Evolutionary conservation across 2,113 vertebrate species (phyloP).

Genomic region (Corythaeola cristata): DNA sequence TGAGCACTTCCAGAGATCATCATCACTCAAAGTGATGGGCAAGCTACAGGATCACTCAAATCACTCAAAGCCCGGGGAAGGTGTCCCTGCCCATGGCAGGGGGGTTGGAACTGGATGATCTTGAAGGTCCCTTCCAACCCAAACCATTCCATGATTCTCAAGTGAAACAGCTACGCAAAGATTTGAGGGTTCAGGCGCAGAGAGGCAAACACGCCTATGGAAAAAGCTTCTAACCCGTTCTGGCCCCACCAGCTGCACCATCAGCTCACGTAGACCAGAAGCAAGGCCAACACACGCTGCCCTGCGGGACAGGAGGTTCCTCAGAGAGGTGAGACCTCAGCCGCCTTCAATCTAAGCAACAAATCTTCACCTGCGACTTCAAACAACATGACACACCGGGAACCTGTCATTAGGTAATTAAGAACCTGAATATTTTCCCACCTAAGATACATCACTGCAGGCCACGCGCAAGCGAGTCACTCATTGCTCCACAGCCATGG

Average conservation of each 20-base stretch:
- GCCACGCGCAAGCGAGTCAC: not conserved
- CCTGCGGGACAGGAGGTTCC: not conserved
- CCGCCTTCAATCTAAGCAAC: not conserved
- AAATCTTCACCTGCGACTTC: not conserved
- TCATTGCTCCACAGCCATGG: not conserved
- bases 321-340: not conserved
- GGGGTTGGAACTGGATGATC: too few relatives aligned
- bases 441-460: not conserved
- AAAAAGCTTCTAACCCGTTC: not conserved
- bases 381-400: not conserved
- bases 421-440: not conserved
- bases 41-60: too few relatives aligned
- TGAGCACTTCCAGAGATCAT: too few relatives aligned
- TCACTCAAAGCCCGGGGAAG: too few relatives aligned
- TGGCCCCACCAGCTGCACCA: not conserved
- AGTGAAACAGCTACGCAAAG: not conserved
- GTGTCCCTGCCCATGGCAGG: too few relatives aligned
- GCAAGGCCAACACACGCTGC: not conserved
- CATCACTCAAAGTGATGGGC: too few relatives aligned
- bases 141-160: too few relatives aligned
- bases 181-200: not conserved
- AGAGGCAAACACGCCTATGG: not conserved
- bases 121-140: too few relatives aligned
- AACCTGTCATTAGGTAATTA: not conserved
- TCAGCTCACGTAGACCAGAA: not conserved